phyloP scores from a whole-genome alignment of 1,140 invertebrate genomes.

The Centruroides sculpturatus region DNA sequence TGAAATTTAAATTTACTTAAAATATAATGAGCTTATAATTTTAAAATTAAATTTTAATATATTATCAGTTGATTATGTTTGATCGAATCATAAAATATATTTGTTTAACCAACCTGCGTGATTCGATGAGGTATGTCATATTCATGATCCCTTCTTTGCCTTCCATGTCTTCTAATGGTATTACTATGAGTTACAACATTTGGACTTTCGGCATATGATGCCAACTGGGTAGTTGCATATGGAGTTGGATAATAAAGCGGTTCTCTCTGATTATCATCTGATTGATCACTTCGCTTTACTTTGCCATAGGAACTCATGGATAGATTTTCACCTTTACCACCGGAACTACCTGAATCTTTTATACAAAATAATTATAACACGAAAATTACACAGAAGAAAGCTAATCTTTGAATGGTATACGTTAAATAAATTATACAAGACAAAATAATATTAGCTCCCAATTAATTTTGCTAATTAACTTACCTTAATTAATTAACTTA shows the following conservation, averaged over 20 bases:
- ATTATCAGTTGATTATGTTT: no score
- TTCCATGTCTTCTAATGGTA: slow-evolving; percentile 7
- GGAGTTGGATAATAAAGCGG: slow-evolving; percentile 15
- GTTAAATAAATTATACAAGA: no score
- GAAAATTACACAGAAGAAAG: no score
- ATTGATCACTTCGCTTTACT: slow-evolving; percentile 11
- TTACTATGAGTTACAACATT: slow-evolving; percentile 8
- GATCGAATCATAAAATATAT: no score
- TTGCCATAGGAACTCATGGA: slow-evolving; percentile 16
- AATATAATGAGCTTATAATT: no score
- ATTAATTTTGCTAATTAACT: no score
- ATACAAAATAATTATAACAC: not conserved
- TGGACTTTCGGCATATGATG: slow-evolving; percentile 8
- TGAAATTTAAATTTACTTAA: no score
- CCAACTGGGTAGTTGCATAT: slow-evolving; percentile 13
- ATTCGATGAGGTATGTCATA: slow-evolving; percentile 15
- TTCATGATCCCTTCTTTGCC: slow-evolving; percentile 11
- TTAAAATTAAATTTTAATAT: no score
- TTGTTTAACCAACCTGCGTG: slow-evolving; percentile 4
- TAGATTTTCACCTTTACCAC: slow-evolving; percentile 16
- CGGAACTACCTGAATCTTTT: slow-evolving; percentile 13
- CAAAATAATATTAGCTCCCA: no score
- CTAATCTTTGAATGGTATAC: no score
- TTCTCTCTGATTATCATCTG: slow-evolving; percentile 12
- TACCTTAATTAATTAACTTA: no score